phyloP scores from a whole-genome alignment of 2,888 invertebrate genomes.

The Spialia ferax region DNA sequence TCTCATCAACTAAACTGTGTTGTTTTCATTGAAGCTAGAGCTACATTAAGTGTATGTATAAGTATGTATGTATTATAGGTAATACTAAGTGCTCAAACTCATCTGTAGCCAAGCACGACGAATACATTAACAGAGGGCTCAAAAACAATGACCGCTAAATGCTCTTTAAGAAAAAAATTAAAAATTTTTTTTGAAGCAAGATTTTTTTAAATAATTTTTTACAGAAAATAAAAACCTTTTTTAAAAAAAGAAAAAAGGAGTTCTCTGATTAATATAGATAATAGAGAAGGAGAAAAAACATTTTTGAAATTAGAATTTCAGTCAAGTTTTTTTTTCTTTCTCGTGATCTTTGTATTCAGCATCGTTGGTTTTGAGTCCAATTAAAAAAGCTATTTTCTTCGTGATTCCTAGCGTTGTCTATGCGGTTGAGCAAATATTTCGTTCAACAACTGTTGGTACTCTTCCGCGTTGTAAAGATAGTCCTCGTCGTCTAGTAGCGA shows the following conservation, averaged over 20 bases:
- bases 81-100: conserved; percentile 12
- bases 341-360: background rate
- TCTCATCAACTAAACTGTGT: conserved; percentile 48
- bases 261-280: too few relatives aligned
- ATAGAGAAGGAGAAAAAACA: too few relatives aligned
- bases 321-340: background rate
- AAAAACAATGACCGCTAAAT: too few relatives aligned
- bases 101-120: background rate
- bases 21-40: conserved; percentile 1
- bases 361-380: background rate
- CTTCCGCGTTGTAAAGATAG: conserved; percentile 76
- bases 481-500: conserved; percentile 70
- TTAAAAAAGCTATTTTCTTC: background rate
- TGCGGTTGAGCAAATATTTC: conserved; percentile 84
- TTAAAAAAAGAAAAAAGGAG: too few relatives aligned
- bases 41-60: too few relatives aligned
- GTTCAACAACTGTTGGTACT: conserved; percentile 78
- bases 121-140: conserved; percentile 12
- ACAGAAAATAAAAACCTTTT: too few relatives aligned
- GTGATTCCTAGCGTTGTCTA: conserved; percentile 69
- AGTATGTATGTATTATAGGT: too few relatives aligned
- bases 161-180: too few relatives aligned
- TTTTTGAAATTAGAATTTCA: too few relatives aligned
- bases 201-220: too few relatives aligned
- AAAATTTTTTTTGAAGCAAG: too few relatives aligned